Conservation (phyloP, 2,113 vertebrate genomes). For the Thalassarche chlororhynchos region DNA sequence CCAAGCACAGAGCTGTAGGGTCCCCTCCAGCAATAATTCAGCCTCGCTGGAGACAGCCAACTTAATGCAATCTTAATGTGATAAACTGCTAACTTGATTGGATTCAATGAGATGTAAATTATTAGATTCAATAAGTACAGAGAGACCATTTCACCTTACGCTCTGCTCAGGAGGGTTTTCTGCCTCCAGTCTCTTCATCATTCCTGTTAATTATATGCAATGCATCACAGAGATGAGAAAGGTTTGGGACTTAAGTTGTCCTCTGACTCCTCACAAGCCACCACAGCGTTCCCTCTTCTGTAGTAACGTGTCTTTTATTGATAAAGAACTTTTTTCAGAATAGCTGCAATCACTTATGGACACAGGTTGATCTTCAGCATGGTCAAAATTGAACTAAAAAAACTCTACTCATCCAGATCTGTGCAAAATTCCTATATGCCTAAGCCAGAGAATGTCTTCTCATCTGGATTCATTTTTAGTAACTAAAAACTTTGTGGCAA, state of each 20-base stretch:
- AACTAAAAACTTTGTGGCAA: neutral
- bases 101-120: slow-evolving; percentile 78
- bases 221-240: neutral
- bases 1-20: neutral
- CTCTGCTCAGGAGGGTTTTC: slow-evolving; percentile 33
- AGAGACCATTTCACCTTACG: slow-evolving; percentile 54
- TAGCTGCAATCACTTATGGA: neutral
- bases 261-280: neutral
- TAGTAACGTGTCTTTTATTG: neutral
- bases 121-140: slow-evolving; percentile 74
- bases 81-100: slow-evolving; percentile 73
- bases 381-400: neutral
- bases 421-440: neutral
- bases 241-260: neutral
- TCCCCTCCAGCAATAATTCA: slow-evolving; percentile 58
- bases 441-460: neutral
- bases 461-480: neutral
- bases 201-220: slow-evolving; percentile 17
- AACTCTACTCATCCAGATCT: neutral
- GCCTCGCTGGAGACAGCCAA: slow-evolving; percentile 46
- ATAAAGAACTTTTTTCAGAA: neutral
- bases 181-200: slow-evolving; percentile 45
- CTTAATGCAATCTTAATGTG: slow-evolving; percentile 69
- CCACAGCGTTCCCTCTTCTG: neutral
- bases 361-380: neutral